Evolutionary conservation across 2,888 invertebrate species (phyloP).

Genomic region (Trichopria drosophilae): DNA sequence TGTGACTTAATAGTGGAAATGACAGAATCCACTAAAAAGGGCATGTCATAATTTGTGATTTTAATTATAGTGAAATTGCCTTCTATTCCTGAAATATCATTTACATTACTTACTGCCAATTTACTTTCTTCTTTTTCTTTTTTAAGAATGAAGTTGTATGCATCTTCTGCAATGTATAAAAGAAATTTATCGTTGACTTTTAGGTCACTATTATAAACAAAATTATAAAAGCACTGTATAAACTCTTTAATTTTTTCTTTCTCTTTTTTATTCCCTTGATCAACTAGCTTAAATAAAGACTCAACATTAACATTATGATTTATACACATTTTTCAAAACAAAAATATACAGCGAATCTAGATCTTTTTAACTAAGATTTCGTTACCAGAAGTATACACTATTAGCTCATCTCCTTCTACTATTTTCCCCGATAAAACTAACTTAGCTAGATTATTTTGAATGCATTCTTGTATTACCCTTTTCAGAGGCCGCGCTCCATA

Average conservation of each 20-base stretch:
- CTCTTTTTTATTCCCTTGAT: conserved; percentile 20
- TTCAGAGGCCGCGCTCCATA: conserved; percentile 17
- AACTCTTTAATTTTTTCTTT: conserved; percentile 24
- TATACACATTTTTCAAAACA: conserved; percentile 22
- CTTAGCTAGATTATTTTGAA: conserved; percentile 24
- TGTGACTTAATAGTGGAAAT: conserved; percentile 22
- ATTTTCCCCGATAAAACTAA: conserved; percentile 22
- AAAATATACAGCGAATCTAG: conserved; percentile 23
- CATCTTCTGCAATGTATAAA: conserved; percentile 23
- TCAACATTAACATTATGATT: conserved; percentile 23
- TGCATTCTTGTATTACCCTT: conserved; percentile 16
- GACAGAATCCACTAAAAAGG: conserved; percentile 20
- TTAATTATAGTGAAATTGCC: conserved; percentile 22
- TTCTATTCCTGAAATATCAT: conserved; percentile 25
- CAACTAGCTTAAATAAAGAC: conserved; percentile 22
- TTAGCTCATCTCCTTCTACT: conserved; percentile 21
- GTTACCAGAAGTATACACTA: conserved; percentile 22
- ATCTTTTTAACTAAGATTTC: conserved; percentile 25
- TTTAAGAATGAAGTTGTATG: conserved; percentile 23
- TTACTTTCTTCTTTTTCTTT: conserved; percentile 25
- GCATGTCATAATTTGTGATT: conserved; percentile 22
- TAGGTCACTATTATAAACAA: conserved; percentile 24
- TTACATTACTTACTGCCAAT: conserved; percentile 23
- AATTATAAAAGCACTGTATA: conserved; percentile 23
- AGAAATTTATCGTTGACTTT: conserved; percentile 24